These are phyloP conservation scores for Dichetophora obliterata DNA, from an alignment of 2,888 invertebrate genomes.

Conservation along the genomic window DNA sequence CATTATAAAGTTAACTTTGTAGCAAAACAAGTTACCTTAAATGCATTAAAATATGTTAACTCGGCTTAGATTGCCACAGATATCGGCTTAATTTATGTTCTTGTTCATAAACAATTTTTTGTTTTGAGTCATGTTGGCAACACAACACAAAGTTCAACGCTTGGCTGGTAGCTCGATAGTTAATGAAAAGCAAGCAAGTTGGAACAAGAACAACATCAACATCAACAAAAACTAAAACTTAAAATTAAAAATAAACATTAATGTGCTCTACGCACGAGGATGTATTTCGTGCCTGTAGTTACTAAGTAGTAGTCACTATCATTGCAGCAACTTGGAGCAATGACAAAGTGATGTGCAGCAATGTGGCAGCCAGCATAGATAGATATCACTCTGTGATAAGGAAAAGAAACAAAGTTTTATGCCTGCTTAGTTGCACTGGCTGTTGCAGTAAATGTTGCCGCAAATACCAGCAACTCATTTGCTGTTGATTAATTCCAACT, in stretches of 20 bases:
- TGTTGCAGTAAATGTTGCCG: not conserved
- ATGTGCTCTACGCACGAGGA: constrained; percentile 14
- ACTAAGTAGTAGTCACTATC: not conserved
- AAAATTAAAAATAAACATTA: not conserved
- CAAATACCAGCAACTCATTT: constrained; percentile 5
- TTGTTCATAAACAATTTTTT: constrained; percentile 7
- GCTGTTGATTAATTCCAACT: constrained; percentile 14
- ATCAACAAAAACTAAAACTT: not conserved
- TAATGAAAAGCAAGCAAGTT: too few relatives aligned
- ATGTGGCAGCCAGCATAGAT: not conserved
- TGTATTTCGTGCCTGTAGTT: not conserved
- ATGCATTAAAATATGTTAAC: not conserved
- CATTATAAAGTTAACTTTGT: not conserved
- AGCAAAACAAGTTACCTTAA: not conserved
- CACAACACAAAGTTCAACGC: not conserved
- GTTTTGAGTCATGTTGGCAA: not conserved
- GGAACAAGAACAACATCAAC: too few relatives aligned
- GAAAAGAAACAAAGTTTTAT: constrained; percentile 16
- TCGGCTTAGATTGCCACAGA: constrained; percentile 7
- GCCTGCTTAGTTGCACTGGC: constrained; percentile 5
- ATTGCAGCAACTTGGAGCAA: not conserved
- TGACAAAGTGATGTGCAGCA: not conserved
- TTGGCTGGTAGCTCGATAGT: not conserved
- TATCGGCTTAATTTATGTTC: not conserved
- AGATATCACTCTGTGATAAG: constrained; percentile 29